These are phyloP conservation scores for Tiliacea citrago DNA, from an alignment of 2,888 invertebrate genomes.

Conservation along the genomic window DNA sequence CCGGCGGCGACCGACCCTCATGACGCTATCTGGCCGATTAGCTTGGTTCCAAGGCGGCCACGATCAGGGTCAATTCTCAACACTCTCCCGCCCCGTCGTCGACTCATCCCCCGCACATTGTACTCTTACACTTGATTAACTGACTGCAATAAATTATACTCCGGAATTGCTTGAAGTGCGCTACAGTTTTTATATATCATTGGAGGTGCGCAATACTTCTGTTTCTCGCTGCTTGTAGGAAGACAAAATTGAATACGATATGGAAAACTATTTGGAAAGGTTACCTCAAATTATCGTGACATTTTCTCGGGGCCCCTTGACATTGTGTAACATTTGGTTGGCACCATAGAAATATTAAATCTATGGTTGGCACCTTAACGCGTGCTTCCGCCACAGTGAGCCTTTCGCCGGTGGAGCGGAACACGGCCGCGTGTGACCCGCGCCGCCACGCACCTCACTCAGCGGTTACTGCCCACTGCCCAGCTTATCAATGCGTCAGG, in stretches of 20 bases:
- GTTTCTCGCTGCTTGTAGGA: slow-evolving; percentile 7
- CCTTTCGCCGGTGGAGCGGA: slow-evolving; percentile 48
- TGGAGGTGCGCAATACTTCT: slow-evolving; percentile 40
- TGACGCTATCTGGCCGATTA: slow-evolving; percentile 64
- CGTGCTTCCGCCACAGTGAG: slow-evolving; percentile 58
- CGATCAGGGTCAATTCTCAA: slow-evolving; percentile 69
- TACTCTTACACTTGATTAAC: slow-evolving; percentile 63
- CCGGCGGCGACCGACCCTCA: slow-evolving; percentile 66
- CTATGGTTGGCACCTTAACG: slow-evolving; percentile 47
- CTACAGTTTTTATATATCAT: slow-evolving; percentile 55
- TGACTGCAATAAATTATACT: slow-evolving; percentile 59
- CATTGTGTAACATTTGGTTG: slow-evolving; percentile 42
- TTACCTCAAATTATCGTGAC: slow-evolving; percentile 16
- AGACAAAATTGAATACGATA: slow-evolving; percentile 7
- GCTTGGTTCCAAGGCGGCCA: slow-evolving; percentile 57
- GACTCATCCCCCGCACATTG: slow-evolving; percentile 61
- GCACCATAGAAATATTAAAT: slow-evolving; percentile 5
- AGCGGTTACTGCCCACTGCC: neutral
- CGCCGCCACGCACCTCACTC: slow-evolving; percentile 7
- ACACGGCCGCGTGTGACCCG: slow-evolving; percentile 26
- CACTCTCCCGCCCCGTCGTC: slow-evolving; percentile 46
- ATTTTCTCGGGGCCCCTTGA: slow-evolving; percentile 28
- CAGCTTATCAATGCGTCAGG: neutral
- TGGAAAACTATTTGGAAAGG: slow-evolving; percentile 18
- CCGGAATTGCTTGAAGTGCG: slow-evolving; percentile 48